phyloP scores from a whole-genome alignment of 2,113 vertebrate genomes.

The Notiomystis cincta region DNA sequence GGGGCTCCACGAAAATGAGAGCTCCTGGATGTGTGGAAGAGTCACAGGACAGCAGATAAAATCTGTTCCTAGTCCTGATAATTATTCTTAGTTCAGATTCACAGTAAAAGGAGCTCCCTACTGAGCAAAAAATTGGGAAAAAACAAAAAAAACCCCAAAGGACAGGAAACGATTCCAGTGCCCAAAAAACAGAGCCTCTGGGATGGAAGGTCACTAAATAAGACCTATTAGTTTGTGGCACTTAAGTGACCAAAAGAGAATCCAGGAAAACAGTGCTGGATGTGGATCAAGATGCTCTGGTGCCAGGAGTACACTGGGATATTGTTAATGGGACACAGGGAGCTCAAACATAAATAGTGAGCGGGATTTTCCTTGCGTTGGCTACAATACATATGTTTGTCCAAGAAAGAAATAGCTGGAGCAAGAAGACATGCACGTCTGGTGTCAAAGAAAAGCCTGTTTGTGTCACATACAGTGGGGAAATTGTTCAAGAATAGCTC shows the following conservation, averaged over 20 bases:
- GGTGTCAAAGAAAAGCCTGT: conserved; percentile 73
- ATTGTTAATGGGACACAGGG: conserved; percentile 72
- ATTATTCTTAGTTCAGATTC: neutral
- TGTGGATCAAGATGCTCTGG: conserved; percentile 31
- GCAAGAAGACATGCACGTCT: conserved; percentile 75
- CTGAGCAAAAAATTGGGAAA: neutral
- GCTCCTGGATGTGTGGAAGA: neutral
- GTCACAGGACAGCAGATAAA: neutral
- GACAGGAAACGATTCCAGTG: conserved; percentile 31
- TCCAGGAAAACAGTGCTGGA: conserved; percentile 56
- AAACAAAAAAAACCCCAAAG: too few species aligned
- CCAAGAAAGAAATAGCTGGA: conserved; percentile 76
- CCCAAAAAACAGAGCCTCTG: conserved; percentile 18
- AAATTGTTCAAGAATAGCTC: conserved; percentile 70
- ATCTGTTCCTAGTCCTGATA: neutral
- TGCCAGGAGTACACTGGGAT: conserved; percentile 62
- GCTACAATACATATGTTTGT: conserved; percentile 82
- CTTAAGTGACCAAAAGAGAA: conserved; percentile 57
- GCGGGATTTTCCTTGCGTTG: conserved; percentile 76
- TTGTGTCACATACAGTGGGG: conserved; percentile 69
- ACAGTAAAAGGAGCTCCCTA: neutral
- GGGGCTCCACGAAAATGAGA: neutral
- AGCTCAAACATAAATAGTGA: conserved; percentile 68
- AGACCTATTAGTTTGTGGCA: conserved; percentile 45
- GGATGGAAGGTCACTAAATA: conserved; percentile 50